phyloP scores from a whole-genome alignment of 1,140 invertebrate genomes.

The Drosophila repletoides region DNA sequence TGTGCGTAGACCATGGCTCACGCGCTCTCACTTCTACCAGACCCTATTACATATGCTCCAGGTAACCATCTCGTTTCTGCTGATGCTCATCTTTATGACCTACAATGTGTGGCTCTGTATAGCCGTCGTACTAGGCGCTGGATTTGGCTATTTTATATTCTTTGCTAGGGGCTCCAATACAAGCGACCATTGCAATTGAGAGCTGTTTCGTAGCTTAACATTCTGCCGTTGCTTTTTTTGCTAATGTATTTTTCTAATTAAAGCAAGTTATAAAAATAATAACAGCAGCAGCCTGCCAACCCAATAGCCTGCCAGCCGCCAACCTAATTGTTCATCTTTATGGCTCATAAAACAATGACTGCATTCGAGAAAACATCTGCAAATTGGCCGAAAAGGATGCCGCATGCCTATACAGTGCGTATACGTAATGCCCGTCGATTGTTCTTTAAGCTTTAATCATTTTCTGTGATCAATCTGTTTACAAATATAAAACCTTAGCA shows the following conservation, averaged over 20 bases:
- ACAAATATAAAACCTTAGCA: background rate
- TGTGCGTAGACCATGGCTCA: slow-evolving; percentile 4
- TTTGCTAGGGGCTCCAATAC: slow-evolving; percentile 78
- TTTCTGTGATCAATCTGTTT: slow-evolving; percentile 5
- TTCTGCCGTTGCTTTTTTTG: slow-evolving; percentile 5
- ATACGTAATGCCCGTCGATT: slow-evolving; percentile 16
- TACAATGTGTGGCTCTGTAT: slow-evolving; percentile 89
- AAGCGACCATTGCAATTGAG: slow-evolving; percentile 61
- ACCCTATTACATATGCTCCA: slow-evolving; percentile 95
- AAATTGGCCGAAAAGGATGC: slow-evolving; percentile 25
- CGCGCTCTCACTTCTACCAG: slow-evolving; percentile 87
- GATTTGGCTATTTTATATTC: slow-evolving; percentile 95
- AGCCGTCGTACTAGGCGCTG: slow-evolving; percentile 93
- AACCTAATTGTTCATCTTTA: slow-evolving; percentile 75
- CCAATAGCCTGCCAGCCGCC: slow-evolving; percentile 1
- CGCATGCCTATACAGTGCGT: slow-evolving; percentile 19
- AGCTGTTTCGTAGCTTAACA: background rate
- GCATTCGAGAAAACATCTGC: slow-evolving; percentile 36
- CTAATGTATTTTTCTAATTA: slow-evolving; percentile 80
- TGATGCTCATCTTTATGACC: slow-evolving; percentile 99
- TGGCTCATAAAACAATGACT: slow-evolving; percentile 77
- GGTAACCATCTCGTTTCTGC: slow-evolving; percentile 93
- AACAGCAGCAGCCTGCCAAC: slow-evolving; percentile 1
- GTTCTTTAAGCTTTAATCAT: background rate
- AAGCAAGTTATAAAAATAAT: slow-evolving; percentile 64